These are phyloP conservation scores for Callinectes sapidus DNA, from an alignment of 2,888 invertebrate genomes.

Conservation along the genomic window DNA sequence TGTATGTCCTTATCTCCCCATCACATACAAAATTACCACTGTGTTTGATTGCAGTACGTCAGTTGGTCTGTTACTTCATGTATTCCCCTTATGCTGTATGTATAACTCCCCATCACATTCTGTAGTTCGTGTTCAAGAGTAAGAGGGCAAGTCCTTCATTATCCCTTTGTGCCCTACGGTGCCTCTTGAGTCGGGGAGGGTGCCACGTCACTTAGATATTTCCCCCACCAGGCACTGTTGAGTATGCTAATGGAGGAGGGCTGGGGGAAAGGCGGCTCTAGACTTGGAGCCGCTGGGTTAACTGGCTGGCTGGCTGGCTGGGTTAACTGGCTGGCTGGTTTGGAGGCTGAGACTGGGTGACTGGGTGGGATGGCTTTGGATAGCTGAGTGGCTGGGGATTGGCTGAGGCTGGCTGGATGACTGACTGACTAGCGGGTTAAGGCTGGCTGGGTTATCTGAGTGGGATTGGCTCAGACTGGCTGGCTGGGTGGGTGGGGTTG, in stretches of 20 bases:
- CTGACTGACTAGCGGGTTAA: no score
- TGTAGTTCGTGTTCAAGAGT: neutral
- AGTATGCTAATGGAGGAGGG: conserved; percentile 31
- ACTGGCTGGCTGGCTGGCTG: neutral
- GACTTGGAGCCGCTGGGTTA: neutral
- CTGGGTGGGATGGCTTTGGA: no score
- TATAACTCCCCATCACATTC: neutral
- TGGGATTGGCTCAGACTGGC: no score
- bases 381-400: no score
- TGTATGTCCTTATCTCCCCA: no score
- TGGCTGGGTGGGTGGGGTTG: no score
- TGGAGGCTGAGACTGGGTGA: no score
- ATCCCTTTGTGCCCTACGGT: neutral
- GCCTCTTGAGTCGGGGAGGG: neutral
- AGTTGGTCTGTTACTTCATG: neutral
- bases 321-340: neutral
- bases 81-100: neutral
- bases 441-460: no score
- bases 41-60: neutral
- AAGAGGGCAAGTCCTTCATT: neutral
- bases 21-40: no score
- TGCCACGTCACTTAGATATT: neutral
- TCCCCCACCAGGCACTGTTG: neutral
- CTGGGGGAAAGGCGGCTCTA: neutral
- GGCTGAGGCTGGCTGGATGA: no score